Evolutionary conservation across 2,888 invertebrate species (phyloP).

Genomic region (Luffia ferchaultella): DNA sequence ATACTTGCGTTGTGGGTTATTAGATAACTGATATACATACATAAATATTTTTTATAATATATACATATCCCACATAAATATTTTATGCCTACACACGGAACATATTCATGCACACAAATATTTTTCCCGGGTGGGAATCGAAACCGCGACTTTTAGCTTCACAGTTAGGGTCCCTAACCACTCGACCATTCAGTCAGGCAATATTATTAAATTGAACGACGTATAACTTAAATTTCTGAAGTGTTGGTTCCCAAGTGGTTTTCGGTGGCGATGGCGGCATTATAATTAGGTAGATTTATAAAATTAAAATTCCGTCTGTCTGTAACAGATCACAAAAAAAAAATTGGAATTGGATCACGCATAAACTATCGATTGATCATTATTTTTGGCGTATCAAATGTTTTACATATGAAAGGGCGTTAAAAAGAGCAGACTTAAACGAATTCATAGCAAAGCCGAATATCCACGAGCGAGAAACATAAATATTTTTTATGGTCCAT

Average conservation of each 20-base stretch:
- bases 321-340: no score
- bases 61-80: not conserved
- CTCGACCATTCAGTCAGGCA: not conserved
- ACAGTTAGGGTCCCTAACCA: not conserved
- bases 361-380: constrained; percentile 15
- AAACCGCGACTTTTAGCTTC: not conserved
- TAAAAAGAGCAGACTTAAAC: constrained; percentile 47
- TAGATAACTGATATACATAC: not conserved
- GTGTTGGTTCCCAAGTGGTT: no score
- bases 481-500: constrained; percentile 65
- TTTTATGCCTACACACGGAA: not conserved
- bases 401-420: constrained; percentile 32
- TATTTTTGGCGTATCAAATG: constrained; percentile 22
- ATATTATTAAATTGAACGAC: not conserved
- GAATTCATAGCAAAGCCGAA: constrained; percentile 43
- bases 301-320: no score
- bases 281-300: no score
- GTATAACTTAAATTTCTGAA: no score
- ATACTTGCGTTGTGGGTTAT: not conserved
- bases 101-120: not conserved
- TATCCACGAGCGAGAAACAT: constrained; percentile 51
- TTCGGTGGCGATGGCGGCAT: no score
- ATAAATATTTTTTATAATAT: not conserved
- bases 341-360: no score
- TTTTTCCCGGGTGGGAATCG: not conserved